Evolutionary conservation across 1,140 invertebrate species (phyloP).

Genomic region (Panulirus ornatus): DNA sequence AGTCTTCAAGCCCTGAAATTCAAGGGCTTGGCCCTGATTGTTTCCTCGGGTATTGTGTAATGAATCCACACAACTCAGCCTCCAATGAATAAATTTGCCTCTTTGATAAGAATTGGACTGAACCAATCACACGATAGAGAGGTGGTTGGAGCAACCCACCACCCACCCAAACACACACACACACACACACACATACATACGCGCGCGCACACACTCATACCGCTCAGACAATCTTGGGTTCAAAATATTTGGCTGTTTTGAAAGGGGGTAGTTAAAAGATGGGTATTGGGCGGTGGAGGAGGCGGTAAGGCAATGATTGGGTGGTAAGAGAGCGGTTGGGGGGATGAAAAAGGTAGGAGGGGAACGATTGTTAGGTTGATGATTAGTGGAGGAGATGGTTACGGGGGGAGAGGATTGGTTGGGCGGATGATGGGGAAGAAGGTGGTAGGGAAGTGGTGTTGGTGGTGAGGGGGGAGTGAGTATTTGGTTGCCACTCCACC

Average conservation of each 20-base stretch:
- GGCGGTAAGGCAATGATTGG: no score
- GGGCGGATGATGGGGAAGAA: background rate
- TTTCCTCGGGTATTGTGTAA: slow-evolving; percentile 22
- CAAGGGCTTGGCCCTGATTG: background rate
- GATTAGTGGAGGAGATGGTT: background rate
- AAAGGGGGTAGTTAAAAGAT: background rate
- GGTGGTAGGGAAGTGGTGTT: background rate
- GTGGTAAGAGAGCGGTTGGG: background rate
- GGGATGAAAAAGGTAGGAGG: background rate
- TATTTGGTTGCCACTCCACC: background rate
- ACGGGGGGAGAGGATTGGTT: background rate
- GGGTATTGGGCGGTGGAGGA: no score
- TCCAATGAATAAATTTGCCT: slow-evolving; percentile 48
- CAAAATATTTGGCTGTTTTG: background rate
- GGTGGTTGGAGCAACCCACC: background rate
- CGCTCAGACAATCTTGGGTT: background rate
- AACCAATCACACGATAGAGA: background rate
- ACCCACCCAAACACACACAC: background rate
- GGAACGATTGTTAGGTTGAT: background rate
- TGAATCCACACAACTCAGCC: slow-evolving; percentile 32
- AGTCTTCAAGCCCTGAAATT: background rate
- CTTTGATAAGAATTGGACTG: background rate
- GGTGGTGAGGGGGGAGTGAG: background rate
- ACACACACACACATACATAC: slow-evolving; percentile 9
- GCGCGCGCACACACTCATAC: no score